Percentiles rank a stretch among this genome's conserved stretches.
Evolutionary conservation across 2,113 vertebrate genomes (phyloP).

Genomic region (Takifugu flavidus): DNA sequence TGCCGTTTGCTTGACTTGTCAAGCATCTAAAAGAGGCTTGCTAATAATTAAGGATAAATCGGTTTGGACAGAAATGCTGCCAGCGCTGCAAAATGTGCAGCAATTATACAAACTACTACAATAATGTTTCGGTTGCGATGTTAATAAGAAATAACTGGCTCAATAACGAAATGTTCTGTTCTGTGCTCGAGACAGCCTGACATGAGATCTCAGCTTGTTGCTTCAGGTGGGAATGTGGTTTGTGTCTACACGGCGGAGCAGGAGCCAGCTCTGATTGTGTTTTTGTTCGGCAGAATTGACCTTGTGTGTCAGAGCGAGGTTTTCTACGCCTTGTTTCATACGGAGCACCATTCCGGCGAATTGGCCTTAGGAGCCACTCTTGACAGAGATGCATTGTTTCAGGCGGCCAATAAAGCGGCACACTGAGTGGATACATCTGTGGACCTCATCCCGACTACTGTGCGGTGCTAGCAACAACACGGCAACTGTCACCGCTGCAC

Average conservation of each 20-base stretch:
- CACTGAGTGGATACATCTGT: conserved; percentile 75
- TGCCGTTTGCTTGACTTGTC: conserved; percentile 66
- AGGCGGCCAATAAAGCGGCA: conserved; percentile 69
- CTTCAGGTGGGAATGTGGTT: conserved; percentile 26
- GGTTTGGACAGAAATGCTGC: conserved; percentile 62
- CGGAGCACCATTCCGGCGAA: conserved; percentile 42
- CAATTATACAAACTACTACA: background rate
- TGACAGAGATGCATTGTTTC: conserved; percentile 76
- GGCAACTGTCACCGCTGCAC: conserved; percentile 79
- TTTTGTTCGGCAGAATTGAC: conserved; percentile 47
- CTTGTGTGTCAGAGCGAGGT: conserved; percentile 55
- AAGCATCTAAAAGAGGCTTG: conserved; percentile 63
- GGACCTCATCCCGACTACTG: conserved; percentile 77
- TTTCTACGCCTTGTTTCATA: conserved; percentile 52
- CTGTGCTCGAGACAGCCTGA: background rate
- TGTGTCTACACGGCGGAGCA: conserved; percentile 23
- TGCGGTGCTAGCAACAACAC: conserved; percentile 64
- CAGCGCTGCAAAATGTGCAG: conserved; percentile 48
- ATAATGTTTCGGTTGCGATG: no score
- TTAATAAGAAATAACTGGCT: no score
- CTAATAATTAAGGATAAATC: conserved; percentile 79
- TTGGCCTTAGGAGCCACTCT: conserved; percentile 65
- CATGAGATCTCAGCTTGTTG: conserved; percentile 10
- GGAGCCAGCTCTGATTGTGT: conserved; percentile 45
- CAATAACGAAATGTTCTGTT: no score